A percentile compares a stretch with the other conserved stretches of the same genome.
Conservation (phyloP, 2,113 vertebrate species). For the Riparia riparia region DNA sequence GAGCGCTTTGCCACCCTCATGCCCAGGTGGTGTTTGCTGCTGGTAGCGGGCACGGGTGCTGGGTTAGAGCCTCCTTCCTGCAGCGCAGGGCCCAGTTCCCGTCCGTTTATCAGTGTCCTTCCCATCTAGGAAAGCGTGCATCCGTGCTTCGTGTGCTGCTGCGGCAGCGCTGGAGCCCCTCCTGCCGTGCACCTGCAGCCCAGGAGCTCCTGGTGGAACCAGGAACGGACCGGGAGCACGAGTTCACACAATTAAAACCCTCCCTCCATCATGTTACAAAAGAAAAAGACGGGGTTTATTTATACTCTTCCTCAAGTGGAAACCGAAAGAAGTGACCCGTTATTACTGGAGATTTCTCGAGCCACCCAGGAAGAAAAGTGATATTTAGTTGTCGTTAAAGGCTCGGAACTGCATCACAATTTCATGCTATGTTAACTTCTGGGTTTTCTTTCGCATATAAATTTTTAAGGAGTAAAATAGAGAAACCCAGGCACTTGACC, state of each 20-base stretch:
- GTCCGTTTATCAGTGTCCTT: neutral
- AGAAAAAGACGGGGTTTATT: neutral
- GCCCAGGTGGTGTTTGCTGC: neutral
- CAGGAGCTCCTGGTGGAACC: neutral
- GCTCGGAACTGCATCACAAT: slow-evolving; percentile 54
- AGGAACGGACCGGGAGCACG: accelerated
- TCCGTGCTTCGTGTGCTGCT: neutral
- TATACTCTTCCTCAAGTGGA: neutral
- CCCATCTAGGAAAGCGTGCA: accelerated
- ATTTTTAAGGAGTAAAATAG: slow-evolving; percentile 65
- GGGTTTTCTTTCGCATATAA: slow-evolving; percentile 48
- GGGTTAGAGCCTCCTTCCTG: neutral
- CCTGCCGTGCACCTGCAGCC: accelerated
- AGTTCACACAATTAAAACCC: neutral
- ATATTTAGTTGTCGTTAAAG: slow-evolving; percentile 47
- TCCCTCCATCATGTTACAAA: neutral
- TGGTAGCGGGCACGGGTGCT: accelerated
- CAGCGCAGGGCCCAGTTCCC: neutral
- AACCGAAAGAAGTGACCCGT: slow-evolving; percentile 7
- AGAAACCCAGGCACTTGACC: slow-evolving; percentile 70
- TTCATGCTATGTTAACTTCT: slow-evolving; percentile 68
- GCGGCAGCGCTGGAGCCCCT: neutral
- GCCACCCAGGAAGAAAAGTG: slow-evolving; percentile 47
- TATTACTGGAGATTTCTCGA: slow-evolving; percentile 3
- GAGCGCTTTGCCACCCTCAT: no score